Conservation (phyloP, 2,888 invertebrate genomes). For the Coelogynopora nodosa region DNA sequence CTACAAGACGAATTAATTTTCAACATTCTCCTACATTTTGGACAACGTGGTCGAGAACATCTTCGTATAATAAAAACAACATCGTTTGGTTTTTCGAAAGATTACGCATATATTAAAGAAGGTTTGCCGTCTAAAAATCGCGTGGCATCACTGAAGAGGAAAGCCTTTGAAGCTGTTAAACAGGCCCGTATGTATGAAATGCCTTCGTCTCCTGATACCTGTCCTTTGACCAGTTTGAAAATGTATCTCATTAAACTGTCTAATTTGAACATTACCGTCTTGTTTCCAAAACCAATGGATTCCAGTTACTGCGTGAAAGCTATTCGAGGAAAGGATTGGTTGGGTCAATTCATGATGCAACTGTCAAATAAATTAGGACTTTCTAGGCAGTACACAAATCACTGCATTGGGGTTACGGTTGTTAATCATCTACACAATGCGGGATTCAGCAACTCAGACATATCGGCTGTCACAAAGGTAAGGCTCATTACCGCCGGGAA, state of each 20-base stretch:
- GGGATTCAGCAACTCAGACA: not conserved
- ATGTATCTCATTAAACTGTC: not conserved
- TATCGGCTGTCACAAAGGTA: not conserved
- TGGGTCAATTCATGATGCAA: not conserved
- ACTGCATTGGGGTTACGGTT: not conserved
- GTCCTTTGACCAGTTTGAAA: not conserved
- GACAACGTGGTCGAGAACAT: not conserved
- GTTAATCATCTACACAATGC: not conserved
- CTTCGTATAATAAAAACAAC: not conserved
- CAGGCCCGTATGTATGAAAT: not conserved
- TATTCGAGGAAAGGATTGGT: not conserved
- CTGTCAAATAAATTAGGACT: not conserved
- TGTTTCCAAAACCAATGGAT: not conserved
- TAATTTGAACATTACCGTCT: not conserved
- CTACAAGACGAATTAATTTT: not conserved
- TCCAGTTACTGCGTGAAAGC: not conserved
- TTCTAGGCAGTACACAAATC: not conserved
- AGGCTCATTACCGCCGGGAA: too few species aligned
- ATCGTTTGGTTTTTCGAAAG: not conserved
- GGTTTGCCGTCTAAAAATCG: not conserved
- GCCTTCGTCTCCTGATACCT: not conserved
- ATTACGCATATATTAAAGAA: not conserved
- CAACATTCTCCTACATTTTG: not conserved
- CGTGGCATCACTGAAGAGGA: not conserved
- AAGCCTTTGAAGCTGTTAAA: not conserved